Evolutionary conservation across 2,888 invertebrate species (phyloP).

Genomic region (Microplitis manilae): DNA sequence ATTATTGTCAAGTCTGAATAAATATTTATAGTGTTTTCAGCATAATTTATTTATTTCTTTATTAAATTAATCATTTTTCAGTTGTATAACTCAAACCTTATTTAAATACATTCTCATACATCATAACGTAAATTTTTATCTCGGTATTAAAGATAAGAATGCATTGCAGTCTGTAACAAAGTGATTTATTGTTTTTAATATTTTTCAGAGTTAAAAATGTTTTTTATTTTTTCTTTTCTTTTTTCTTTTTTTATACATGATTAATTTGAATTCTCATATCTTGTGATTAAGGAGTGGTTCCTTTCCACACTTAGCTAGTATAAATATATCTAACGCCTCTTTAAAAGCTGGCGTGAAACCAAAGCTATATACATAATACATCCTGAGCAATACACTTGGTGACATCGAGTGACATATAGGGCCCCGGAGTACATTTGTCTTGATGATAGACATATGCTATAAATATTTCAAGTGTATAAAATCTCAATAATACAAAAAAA

Average conservation of each 20-base stretch:
- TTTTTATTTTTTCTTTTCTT: neutral
- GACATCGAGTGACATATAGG: constrained; percentile 8
- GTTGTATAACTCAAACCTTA: too few species aligned
- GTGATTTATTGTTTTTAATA: neutral
- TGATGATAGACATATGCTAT: neutral
- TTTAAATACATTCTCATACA: too few species aligned
- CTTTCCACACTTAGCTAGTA: constrained; percentile 39
- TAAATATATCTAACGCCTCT: constrained; percentile 48
- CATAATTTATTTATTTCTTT: too few species aligned
- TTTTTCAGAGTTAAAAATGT: neutral
- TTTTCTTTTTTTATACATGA: neutral
- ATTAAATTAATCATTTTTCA: too few species aligned
- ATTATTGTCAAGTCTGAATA: too few species aligned
- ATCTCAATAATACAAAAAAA: neutral
- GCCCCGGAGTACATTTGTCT: constrained; percentile 37
- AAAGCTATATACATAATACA: constrained; percentile 24
- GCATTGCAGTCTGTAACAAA: neutral
- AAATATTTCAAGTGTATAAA: neutral
- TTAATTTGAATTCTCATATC: constrained; percentile 18
- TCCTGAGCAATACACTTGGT: neutral
- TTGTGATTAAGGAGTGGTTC: constrained; percentile 30
- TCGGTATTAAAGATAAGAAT: too few species aligned
- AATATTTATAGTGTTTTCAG: too few species aligned
- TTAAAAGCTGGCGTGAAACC: constrained; percentile 42
- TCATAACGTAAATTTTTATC: neutral